phyloP scores from a whole-genome alignment of 2,797 vertebrate species.

The Sebastes glaucus region DNA sequence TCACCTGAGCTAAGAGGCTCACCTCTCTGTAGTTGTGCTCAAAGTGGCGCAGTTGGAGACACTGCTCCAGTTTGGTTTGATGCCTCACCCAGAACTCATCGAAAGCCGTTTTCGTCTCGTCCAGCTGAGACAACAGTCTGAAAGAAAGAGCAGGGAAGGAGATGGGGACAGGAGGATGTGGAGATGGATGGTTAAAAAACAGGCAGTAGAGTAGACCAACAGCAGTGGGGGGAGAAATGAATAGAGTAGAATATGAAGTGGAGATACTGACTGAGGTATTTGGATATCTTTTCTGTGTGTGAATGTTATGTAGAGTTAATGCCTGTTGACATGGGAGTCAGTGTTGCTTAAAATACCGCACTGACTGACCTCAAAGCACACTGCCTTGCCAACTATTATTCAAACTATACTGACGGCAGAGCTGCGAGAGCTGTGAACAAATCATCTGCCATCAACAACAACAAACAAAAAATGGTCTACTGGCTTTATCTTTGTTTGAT shows the following conservation, averaged over 20 bases:
- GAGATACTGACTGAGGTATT: conserved; percentile 1
- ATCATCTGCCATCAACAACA: neutral
- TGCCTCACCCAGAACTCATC: conserved; percentile 97
- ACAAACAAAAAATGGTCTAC: neutral
- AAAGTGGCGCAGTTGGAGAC: conserved; percentile 92
- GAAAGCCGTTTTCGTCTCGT: conserved; percentile 93
- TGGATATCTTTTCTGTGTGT: neutral
- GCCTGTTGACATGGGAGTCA: conserved; percentile 10
- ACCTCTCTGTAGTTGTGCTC: conserved; percentile 96
- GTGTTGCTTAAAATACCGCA: conserved; percentile 12
- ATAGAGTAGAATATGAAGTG: neutral
- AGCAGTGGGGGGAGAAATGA: neutral
- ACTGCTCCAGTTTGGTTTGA: conserved; percentile 94
- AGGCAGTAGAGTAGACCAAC: neutral
- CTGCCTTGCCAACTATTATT: neutral
- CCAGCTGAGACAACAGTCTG: conserved; percentile 92
- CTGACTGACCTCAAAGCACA: conserved; percentile 13
- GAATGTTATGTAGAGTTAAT: conserved; percentile 1
- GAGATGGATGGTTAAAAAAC: neutral
- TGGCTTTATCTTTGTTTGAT: neutral
- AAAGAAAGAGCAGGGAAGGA: neutral
- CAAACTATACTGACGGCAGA: neutral
- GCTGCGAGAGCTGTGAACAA: neutral
- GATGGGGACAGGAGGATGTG: neutral
- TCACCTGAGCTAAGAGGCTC: conserved; percentile 10